Percentiles rank a stretch among this genome's conserved stretches.
phyloP scores from a whole-genome alignment of 2,888 invertebrate species.

The Apodemia duryi region DNA sequence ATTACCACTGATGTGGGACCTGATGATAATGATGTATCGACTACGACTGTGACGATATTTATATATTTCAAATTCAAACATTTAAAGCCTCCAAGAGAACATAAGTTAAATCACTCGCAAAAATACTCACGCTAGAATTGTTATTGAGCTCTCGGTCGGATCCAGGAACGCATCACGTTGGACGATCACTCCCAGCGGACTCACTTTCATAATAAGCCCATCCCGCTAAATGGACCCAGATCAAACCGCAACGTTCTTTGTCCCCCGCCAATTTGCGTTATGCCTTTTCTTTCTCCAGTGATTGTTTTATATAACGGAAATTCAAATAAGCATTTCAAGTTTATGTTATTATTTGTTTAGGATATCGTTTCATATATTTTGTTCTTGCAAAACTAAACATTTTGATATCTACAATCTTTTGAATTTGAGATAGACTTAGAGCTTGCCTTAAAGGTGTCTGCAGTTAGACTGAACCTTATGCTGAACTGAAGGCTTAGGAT shows the following conservation, averaged over 20 bases:
- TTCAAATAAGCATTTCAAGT: not conserved
- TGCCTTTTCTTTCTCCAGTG: not conserved
- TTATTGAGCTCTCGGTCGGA: slow-evolving; percentile 18
- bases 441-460: too few relatives aligned
- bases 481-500: too few relatives aligned
- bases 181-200: not conserved
- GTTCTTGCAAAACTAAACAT: too few relatives aligned
- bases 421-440: too few relatives aligned
- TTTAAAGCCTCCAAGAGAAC: not conserved
- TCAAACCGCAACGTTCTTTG: slow-evolving; percentile 1
- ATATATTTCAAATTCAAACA: not conserved
- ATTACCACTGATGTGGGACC: too few relatives aligned
- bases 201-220: slow-evolving; percentile 11
- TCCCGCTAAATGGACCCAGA: slow-evolving; percentile 9
- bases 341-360: not conserved
- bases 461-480: too few relatives aligned
- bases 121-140: slow-evolving; percentile 26
- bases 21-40: too few relatives aligned
- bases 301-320: slow-evolving; percentile 1
- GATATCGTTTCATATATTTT: not conserved
- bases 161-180: slow-evolving; percentile 17
- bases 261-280: slow-evolving; percentile 2
- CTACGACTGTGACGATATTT: too few relatives aligned
- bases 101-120: slow-evolving; percentile 23
- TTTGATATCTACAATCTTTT: too few relatives aligned